Percentiles rank a stretch among this genome's conserved stretches.
Conservation (phyloP, 2,888 invertebrate genomes). For the Chaitophorus viminalis region DNA sequence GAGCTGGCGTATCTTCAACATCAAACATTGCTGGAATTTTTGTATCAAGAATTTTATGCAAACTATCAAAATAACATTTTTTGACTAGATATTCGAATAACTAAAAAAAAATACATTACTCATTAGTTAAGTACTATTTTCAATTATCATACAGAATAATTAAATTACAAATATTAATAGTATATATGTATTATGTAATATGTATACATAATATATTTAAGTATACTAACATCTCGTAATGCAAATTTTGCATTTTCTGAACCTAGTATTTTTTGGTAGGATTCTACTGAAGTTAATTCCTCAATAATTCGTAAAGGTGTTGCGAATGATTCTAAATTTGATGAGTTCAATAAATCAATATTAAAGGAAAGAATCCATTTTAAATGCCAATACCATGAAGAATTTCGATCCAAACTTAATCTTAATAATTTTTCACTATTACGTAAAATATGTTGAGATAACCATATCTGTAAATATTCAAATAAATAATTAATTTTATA, state of each 20-base stretch:
- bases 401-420: conserved; percentile 66
- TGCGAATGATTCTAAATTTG: conserved; percentile 71
- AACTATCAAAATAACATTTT: conserved; percentile 78
- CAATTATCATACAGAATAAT: conserved; percentile 42
- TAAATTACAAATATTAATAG: conserved; percentile 16
- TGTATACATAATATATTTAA: not conserved
- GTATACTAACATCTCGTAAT: conserved; percentile 43
- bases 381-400: conserved; percentile 69
- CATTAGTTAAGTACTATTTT: conserved; percentile 47
- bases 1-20: conserved; percentile 76
- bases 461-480: conserved; percentile 50
- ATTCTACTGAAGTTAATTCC: conserved; percentile 74
- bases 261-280: conserved; percentile 53
- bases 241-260: conserved; percentile 48
- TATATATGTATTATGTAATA: too few relatives aligned
- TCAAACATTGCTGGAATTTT: conserved; percentile 78
- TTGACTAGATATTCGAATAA: conserved; percentile 63
- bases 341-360: conserved; percentile 63
- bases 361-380: conserved; percentile 65
- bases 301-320: conserved; percentile 83
- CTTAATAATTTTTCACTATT: conserved; percentile 46
- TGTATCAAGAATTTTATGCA: conserved; percentile 77
- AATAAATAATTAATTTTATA: not conserved
- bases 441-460: conserved; percentile 62
- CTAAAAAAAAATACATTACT: conserved; percentile 66